Evolutionary conservation across 2,888 invertebrate genomes (phyloP).

Genomic region (Scrobipalpa costella): DNA sequence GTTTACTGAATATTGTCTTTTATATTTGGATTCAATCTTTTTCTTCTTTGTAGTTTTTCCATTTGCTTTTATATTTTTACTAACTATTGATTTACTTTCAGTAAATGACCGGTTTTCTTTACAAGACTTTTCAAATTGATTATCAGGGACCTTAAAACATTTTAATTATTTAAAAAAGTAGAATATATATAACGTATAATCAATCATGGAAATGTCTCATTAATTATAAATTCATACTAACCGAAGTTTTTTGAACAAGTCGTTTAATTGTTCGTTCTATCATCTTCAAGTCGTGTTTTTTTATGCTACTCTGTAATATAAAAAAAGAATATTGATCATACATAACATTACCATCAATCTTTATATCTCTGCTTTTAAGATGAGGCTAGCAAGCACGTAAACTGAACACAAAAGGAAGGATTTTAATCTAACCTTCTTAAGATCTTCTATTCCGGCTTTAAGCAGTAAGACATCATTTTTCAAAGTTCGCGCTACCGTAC

Average conservation of each 20-base stretch:
- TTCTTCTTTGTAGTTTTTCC: not conserved
- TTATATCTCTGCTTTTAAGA: too few relatives aligned
- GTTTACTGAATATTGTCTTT: constrained; percentile 58
- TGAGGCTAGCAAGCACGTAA: too few relatives aligned
- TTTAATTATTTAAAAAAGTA: not conserved
- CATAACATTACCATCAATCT: too few relatives aligned
- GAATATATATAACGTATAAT: too few relatives aligned
- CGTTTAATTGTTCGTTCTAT: constrained; percentile 63
- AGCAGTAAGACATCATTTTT: constrained; percentile 54
- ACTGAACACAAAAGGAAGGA: not conserved
- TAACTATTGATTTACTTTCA: not conserved
- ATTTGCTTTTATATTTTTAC: not conserved
- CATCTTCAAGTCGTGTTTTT: constrained; percentile 57
- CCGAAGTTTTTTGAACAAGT: constrained; percentile 52
- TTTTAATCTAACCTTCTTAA: constrained; percentile 65
- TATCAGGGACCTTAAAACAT: not conserved
- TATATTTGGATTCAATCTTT: constrained; percentile 34
- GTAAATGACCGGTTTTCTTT: not conserved
- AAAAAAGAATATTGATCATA: constrained; percentile 7
- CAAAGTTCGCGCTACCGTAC: not conserved
- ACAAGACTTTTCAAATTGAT: not conserved
- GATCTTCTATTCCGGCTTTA: constrained; percentile 53
- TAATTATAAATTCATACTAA: constrained; percentile 40
- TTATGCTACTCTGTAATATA: constrained; percentile 50
- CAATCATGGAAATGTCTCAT: not conserved